Evolutionary conservation across 2,797 vertebrate genomes (phyloP).

Genomic region (Euthynnus affinis): DNA sequence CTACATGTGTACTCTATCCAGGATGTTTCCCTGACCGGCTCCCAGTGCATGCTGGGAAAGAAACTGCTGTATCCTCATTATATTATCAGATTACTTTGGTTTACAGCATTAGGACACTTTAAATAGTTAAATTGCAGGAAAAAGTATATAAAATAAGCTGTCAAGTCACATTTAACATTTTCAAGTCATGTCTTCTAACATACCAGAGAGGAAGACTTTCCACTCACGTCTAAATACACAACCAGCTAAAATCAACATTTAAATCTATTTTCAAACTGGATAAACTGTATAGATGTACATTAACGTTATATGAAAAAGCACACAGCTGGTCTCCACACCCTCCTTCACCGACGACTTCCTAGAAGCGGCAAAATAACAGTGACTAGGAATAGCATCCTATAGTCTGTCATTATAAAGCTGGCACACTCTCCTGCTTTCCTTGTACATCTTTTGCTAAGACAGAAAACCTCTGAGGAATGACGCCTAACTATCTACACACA

Average conservation of each 20-base stretch:
- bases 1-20: background rate
- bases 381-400: constrained; percentile 75
- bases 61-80: background rate
- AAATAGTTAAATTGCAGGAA: background rate
- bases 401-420: constrained; percentile 79
- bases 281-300: constrained; percentile 36
- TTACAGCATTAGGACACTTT: background rate
- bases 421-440: constrained; percentile 46
- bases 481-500: constrained; percentile 25
- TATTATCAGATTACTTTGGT: background rate
- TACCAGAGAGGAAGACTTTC: background rate
- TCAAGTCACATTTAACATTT: too few relatives aligned
- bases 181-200: background rate
- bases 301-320: constrained; percentile 47
- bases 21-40: background rate
- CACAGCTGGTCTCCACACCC: constrained; percentile 61
- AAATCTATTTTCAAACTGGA: constrained; percentile 22
- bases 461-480: constrained; percentile 54
- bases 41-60: background rate
- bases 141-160: background rate
- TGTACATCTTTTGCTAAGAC: constrained; percentile 63
- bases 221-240: background rate
- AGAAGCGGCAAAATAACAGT: constrained; percentile 73
- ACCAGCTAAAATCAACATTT: background rate
- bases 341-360: constrained; percentile 64